These are phyloP conservation scores for Drosophila prolongata DNA, from an alignment of 2,888 invertebrate species.

Conservation along the genomic window DNA sequence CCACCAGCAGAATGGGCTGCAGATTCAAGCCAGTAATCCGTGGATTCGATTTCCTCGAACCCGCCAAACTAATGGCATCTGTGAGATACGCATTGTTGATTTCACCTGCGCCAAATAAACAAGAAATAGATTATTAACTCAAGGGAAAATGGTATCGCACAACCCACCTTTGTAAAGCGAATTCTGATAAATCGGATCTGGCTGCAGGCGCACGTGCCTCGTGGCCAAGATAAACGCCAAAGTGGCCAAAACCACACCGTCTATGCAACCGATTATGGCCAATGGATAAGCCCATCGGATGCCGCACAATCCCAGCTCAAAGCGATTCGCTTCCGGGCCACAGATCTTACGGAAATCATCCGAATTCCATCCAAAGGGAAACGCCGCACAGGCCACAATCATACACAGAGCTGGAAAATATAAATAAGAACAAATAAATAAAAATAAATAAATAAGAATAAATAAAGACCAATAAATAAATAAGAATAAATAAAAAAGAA, in stretches of 20 bases:
- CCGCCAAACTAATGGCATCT: slow-evolving; percentile 93
- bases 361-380: slow-evolving; percentile 96
- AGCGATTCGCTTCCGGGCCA: slow-evolving; percentile 92
- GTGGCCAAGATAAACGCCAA: slow-evolving; percentile 97
- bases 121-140: background rate
- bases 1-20: slow-evolving; percentile 91
- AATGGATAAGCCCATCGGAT: slow-evolving; percentile 97
- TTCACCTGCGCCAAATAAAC: slow-evolving; percentile 87
- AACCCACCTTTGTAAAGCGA: slow-evolving; percentile 88
- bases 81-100: slow-evolving; percentile 94
- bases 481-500: slow-evolving; percentile 39
- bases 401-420: slow-evolving; percentile 91
- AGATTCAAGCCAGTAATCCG: slow-evolving; percentile 87
- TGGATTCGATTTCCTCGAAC: slow-evolving; percentile 90
- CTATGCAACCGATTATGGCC: slow-evolving; percentile 90
- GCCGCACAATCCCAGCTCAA: slow-evolving; percentile 92
- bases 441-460: slow-evolving; percentile 19
- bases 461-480: slow-evolving; percentile 17
- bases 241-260: slow-evolving; percentile 86
- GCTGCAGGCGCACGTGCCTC: slow-evolving; percentile 93
- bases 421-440: slow-evolving; percentile 16
- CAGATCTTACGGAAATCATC: slow-evolving; percentile 93
- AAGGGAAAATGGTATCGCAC: background rate
- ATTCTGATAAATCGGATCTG: slow-evolving; percentile 90
- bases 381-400: slow-evolving; percentile 94